Base-by-base conservation (phyloP, 2,888 invertebrate genomes). In the Urechis unicinctus region DNA sequence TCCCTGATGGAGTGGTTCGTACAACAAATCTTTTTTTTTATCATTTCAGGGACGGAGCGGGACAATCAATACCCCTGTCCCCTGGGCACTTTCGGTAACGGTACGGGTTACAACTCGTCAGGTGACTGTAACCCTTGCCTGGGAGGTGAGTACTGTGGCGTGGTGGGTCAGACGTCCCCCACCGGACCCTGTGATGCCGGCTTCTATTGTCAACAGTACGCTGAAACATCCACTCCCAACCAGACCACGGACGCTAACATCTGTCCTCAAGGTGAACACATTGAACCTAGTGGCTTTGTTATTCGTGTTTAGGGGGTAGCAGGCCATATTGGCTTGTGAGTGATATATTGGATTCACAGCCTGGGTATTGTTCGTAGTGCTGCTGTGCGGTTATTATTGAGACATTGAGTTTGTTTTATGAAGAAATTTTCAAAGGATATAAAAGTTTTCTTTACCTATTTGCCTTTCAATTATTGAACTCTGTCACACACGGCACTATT, bases 261-360 rank as follows among this genome's bases (percentile, higher is more conserved):
- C 52, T 75, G 75, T 57, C 73, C 75, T 49, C 72, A 73, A 66
- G 73, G 72, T 72, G 49, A 56, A 43, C 47, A n/a, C n/a, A n/a
- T n/a, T n/a, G n/a, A n/a, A n/a, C n/a, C n/a, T n/a, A n/a, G n/a
- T n/a, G n/a, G n/a, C n/a, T n/a, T n/a, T n/a, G n/a, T n/a, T n/a
- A n/a, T n/a, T n/a, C n/a, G n/a, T n/a, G n/a, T n/a, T n/a, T n/a
- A n/a, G n/a, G n/a, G n/a, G n/a, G n/a, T n/a, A n/a, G n/a, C n/a
- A n/a, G n/a, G 9, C 9, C 48, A 25, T 50, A 50, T 50, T 17
- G 13, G 5, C 30, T 50, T 36, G 36, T 36, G n/a, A n/a, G n/a
- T n/a, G n/a, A n/a, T n/a, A n/a, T n/a, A n/a, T n/a, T n/a, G n/a
- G n/a, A n/a, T n/a, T n/a, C n/a, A n/a, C n/a, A n/a, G n/a, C n/a